Evolutionary conservation across 2,888 invertebrate species (phyloP).

Genomic region (Coenonympha glycerion): DNA sequence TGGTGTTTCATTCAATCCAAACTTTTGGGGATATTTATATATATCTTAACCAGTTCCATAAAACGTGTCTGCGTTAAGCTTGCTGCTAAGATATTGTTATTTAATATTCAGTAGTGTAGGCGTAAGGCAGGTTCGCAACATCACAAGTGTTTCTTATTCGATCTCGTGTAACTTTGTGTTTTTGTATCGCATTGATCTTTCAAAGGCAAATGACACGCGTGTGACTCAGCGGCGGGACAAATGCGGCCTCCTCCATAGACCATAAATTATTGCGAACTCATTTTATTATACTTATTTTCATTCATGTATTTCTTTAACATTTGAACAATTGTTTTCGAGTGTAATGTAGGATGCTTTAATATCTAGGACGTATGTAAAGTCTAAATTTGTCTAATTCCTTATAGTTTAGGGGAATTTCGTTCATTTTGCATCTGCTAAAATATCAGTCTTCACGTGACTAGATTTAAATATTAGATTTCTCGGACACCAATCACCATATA

Average conservation of each 20-base stretch:
- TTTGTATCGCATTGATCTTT: constrained; percentile 18
- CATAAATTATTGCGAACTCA: neutral
- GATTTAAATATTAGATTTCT: neutral
- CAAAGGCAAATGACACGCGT: constrained; percentile 18
- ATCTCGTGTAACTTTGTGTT: constrained; percentile 13
- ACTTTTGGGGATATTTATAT: too few relatives aligned
- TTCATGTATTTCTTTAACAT: too few relatives aligned
- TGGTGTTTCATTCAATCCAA: too few relatives aligned
- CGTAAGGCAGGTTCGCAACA: constrained; percentile 7
- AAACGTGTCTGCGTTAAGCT: neutral
- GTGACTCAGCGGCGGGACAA: constrained; percentile 15
- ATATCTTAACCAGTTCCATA: too few relatives aligned
- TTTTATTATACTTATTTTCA: neutral
- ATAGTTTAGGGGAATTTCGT: too few relatives aligned
- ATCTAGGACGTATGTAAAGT: too few relatives aligned
- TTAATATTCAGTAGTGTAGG: constrained; percentile 10
- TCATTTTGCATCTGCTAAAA: too few relatives aligned
- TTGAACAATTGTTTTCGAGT: too few relatives aligned
- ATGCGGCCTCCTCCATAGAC: constrained; percentile 14
- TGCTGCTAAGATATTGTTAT: neutral
- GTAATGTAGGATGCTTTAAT: too few relatives aligned
- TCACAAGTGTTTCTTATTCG: constrained; percentile 11
- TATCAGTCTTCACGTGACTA: too few relatives aligned
- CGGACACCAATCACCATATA: too few relatives aligned
- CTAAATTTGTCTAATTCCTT: too few relatives aligned